Percentiles rank a stretch among this genome's conserved stretches.
Evolutionary conservation across 2,797 vertebrate species (phyloP).

Genomic region (Bradypodion ventrale): DNA sequence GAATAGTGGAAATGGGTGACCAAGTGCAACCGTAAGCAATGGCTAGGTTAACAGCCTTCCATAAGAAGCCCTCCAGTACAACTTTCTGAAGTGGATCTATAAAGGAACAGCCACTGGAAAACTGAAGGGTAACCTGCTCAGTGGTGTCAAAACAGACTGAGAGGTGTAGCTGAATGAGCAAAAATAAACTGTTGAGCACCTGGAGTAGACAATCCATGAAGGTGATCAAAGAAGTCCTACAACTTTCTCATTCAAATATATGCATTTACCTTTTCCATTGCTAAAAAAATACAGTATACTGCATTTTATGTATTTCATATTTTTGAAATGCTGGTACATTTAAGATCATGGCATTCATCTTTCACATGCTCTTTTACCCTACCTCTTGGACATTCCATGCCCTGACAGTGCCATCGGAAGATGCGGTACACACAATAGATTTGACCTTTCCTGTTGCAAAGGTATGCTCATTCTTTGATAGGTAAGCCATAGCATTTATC

Average conservation of each 20-base stretch:
- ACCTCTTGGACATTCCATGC: conserved; percentile 80
- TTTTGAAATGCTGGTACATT: neutral
- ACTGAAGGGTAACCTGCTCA: neutral
- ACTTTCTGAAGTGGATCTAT: neutral
- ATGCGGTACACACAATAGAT: conserved; percentile 77
- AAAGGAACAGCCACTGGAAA: neutral
- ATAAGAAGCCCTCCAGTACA: too few species aligned
- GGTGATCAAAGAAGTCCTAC: neutral
- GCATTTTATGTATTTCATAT: neutral
- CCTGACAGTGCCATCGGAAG: conserved; percentile 77
- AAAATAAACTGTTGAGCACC: too few species aligned
- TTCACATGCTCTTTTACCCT: neutral
- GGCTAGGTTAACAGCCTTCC: too few species aligned
- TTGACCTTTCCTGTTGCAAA: conserved; percentile 65
- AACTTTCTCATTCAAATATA: neutral
- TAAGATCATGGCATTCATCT: neutral
- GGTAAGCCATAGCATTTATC: conserved; percentile 74
- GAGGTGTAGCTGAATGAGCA: neutral
- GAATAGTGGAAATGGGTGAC: too few species aligned
- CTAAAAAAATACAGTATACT: neutral
- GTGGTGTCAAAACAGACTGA: neutral
- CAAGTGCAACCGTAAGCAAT: too few species aligned
- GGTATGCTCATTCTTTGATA: conserved; percentile 59
- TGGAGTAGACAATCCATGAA: too few species aligned
- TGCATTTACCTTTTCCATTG: too few species aligned